phyloP scores from a whole-genome alignment of 53 echinoderm and acorn worm species.

The Hippasteria phrygiana region DNA sequence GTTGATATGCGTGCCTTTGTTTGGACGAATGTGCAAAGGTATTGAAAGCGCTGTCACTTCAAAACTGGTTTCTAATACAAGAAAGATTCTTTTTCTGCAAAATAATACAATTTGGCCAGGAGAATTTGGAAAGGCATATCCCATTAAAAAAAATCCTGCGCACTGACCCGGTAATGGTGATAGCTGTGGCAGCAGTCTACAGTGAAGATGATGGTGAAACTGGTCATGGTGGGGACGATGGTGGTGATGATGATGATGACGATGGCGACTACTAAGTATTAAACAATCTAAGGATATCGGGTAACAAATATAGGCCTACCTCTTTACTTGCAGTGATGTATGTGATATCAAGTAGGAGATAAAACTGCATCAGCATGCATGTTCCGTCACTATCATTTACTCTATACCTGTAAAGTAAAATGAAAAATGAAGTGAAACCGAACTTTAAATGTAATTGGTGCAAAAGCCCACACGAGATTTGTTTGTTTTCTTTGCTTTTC shows the following conservation, averaged over 20 bases:
- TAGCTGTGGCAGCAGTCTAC: background rate
- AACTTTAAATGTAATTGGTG: too few species aligned
- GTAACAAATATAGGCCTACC: background rate
- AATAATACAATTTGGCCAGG: too few species aligned
- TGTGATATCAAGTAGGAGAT: background rate
- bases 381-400: slow-evolving; percentile 34
- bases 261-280: background rate
- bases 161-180: too few species aligned
- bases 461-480: background rate
- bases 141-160: too few species aligned
- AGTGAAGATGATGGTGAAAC: background rate
- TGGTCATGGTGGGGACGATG: background rate
- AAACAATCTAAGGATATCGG: background rate
- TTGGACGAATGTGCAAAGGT: too few species aligned
- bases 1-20: too few species aligned
- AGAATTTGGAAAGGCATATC: too few species aligned
- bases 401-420: slow-evolving; percentile 5
- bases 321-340: background rate
- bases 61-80: too few species aligned
- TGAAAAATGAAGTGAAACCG: background rate
- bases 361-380: slow-evolving; percentile 50
- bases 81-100: too few species aligned
- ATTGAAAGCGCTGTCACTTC: too few species aligned
- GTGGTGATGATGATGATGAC: background rate
- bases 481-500: background rate